A percentile compares a stretch with the other conserved stretches of the same genome.
These are phyloP conservation scores for Ormyrus labotus DNA, from an alignment of 2,888 invertebrate species.

Conservation along the genomic window DNA sequence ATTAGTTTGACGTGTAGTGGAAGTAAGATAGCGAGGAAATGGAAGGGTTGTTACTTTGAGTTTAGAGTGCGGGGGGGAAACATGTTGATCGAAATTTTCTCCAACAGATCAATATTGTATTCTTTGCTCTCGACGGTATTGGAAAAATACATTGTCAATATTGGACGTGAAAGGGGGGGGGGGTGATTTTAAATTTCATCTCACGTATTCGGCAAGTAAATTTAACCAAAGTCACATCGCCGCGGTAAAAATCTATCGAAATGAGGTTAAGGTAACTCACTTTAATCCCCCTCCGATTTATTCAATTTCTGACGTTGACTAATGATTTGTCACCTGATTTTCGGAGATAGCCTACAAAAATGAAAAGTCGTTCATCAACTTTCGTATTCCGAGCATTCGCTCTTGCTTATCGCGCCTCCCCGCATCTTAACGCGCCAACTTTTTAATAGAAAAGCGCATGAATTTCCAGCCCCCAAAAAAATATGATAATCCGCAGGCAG, in stretches of 20 bases:
- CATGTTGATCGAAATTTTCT: slow-evolving; percentile 12
- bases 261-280: not conserved
- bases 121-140: not conserved
- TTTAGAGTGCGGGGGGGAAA: not conserved
- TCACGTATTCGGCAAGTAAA: slow-evolving; percentile 25
- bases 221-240: not conserved
- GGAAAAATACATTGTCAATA: slow-evolving; percentile 27
- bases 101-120: slow-evolving; percentile 12
- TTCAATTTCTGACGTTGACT: not conserved
- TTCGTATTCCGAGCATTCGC: too few relatives aligned
- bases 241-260: not conserved
- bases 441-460: too few relatives aligned
- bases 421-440: too few relatives aligned
- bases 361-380: too few relatives aligned
- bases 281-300: not conserved
- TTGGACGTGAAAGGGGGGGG: slow-evolving; percentile 13
- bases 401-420: too few relatives aligned
- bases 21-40: too few relatives aligned
- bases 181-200: slow-evolving; percentile 8
- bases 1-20: too few relatives aligned
- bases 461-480: too few relatives aligned
- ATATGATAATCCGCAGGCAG: too few relatives aligned
- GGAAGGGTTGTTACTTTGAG: too few relatives aligned
- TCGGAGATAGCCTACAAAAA: not conserved
- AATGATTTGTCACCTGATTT: not conserved